A percentile compares a stretch with the other conserved stretches of the same genome.
phyloP scores from a whole-genome alignment of 2,797 vertebrate species.

The Danio jaintianensis region DNA sequence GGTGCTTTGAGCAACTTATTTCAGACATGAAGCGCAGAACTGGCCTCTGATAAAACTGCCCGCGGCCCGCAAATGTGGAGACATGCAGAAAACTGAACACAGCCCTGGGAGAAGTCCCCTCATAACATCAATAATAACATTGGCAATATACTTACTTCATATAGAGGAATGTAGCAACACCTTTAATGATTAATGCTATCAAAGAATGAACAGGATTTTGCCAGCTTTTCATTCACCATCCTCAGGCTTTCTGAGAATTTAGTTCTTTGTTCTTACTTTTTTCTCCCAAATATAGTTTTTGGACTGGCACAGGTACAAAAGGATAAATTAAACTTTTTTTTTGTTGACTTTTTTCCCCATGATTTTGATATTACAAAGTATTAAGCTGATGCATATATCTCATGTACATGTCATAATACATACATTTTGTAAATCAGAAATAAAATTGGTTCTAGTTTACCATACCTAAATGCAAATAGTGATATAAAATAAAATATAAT shows the following conservation, averaged over 20 bases:
- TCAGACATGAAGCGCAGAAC: slow-evolving; percentile 6
- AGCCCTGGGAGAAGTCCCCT: slow-evolving; percentile 22
- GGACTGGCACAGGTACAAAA: neutral
- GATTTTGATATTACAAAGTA: neutral
- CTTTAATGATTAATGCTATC: slow-evolving; percentile 24
- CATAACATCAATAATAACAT: slow-evolving; percentile 21
- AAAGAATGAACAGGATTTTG: neutral
- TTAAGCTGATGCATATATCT: neutral
- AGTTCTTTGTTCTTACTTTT: neutral
- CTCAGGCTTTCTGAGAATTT: neutral
- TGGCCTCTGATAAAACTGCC: slow-evolving; percentile 13
- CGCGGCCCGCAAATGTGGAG: neutral
- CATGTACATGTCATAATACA: neutral
- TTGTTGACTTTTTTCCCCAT: neutral
- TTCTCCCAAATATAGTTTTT: neutral
- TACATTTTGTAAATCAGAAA: neutral
- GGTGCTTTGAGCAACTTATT: slow-evolving; percentile 24
- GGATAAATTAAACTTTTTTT: neutral
- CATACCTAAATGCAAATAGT: too few relatives aligned
- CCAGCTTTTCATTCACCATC: slow-evolving; percentile 23
- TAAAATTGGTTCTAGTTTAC: too few relatives aligned
- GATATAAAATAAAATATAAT: too few relatives aligned
- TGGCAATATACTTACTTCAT: neutral
- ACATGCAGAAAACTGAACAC: slow-evolving; percentile 15
- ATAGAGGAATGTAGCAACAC: slow-evolving; percentile 1